phyloP scores from a whole-genome alignment of 2,797 vertebrate species.

The Manis crassicaudata region DNA sequence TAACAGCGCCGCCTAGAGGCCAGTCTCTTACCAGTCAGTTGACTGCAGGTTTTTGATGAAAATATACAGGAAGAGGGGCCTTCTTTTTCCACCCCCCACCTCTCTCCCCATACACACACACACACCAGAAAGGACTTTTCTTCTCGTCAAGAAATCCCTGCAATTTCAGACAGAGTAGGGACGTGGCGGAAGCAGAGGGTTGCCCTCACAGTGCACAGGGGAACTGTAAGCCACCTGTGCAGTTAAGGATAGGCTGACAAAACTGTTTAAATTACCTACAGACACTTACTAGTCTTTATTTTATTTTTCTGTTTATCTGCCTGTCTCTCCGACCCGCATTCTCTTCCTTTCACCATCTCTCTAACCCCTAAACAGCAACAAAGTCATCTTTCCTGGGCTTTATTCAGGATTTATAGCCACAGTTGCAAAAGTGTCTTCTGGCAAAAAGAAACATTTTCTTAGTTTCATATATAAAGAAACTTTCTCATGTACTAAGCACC shows the following conservation, averaged over 20 bases:
- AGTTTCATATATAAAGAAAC: not conserved
- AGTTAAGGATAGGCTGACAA: not conserved
- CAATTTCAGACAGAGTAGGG: not conserved
- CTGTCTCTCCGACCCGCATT: not conserved
- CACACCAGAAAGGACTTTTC: not conserved
- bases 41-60: not conserved
- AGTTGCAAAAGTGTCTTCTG: not conserved
- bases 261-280: not conserved
- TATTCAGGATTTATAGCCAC: not conserved
- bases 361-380: not conserved
- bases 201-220: rapidly evolving
- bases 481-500: not conserved
- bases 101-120: not conserved
- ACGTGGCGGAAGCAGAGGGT: not conserved
- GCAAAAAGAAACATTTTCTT: not conserved
- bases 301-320: conserved; percentile 15
- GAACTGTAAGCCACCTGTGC: not conserved
- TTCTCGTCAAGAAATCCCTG: not conserved
- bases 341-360: not conserved
- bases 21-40: not conserved
- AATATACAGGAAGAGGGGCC: not conserved
- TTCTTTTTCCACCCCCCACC: not conserved
- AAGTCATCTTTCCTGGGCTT: not conserved
- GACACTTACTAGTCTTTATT: not conserved
- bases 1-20: no score